Evolutionary conservation across 2,113 vertebrate genomes (phyloP).

Genomic region (Atrichornis clamosus): DNA sequence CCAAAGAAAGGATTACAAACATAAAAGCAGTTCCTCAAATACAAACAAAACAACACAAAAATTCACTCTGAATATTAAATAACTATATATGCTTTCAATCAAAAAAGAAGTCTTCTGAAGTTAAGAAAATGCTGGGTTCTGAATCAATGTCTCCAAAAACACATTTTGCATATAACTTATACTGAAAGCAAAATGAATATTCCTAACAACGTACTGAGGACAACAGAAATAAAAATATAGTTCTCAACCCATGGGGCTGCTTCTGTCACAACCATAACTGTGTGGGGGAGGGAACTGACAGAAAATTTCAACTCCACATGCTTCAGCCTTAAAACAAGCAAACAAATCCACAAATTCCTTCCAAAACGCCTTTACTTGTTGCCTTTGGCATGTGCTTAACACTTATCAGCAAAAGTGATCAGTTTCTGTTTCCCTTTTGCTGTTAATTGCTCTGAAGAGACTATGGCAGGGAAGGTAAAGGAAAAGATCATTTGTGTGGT

Average conservation of each 20-base stretch:
- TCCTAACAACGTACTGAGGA: background rate
- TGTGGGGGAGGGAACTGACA: background rate
- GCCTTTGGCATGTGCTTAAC: background rate
- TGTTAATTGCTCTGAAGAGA: background rate
- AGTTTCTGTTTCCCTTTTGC: background rate
- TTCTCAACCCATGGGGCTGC: background rate
- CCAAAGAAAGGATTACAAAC: background rate
- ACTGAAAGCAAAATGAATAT: background rate
- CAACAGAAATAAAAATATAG: background rate
- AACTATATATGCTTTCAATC: background rate
- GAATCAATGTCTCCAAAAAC: background rate
- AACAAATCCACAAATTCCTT: background rate
- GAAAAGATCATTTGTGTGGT: background rate
- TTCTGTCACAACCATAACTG: background rate
- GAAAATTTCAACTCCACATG: background rate
- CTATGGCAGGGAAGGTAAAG: background rate
- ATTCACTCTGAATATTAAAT: background rate
- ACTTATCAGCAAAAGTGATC: background rate
- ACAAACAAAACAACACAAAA: background rate
- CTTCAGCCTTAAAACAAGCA: background rate
- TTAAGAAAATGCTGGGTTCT: background rate
- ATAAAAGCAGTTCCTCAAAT: background rate
- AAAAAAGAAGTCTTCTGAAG: background rate
- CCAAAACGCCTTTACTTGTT: background rate
- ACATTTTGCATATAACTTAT: background rate